These are phyloP conservation scores for Dendrocincla fuliginosa DNA, from an alignment of 2,797 vertebrate genomes.

Conservation along the genomic window DNA sequence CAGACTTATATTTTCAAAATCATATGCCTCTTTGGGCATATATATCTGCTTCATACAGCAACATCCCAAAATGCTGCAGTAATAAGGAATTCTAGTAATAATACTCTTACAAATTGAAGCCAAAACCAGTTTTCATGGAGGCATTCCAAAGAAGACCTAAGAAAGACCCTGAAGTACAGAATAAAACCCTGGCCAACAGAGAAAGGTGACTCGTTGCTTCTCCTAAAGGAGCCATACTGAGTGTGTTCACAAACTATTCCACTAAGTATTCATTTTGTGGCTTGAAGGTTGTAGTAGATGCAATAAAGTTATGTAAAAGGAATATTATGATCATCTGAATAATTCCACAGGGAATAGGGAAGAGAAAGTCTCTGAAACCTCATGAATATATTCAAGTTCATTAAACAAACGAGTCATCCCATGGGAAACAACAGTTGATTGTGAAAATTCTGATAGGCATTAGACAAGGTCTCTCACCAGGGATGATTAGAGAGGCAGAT, in stretches of 20 bases:
- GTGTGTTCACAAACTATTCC: neutral
- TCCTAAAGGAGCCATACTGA: neutral
- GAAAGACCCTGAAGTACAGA: neutral
- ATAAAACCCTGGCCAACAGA: neutral
- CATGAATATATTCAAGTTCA: neutral
- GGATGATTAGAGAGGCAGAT: neutral
- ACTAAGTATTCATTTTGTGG: neutral
- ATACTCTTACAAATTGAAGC: neutral
- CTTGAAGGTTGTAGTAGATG: neutral
- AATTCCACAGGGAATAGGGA: neutral
- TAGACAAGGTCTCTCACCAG: neutral
- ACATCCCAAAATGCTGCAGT: neutral
- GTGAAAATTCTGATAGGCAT: neutral
- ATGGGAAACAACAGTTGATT: neutral
- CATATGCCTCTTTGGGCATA: neutral
- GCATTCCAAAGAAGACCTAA: neutral
- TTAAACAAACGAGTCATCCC: neutral
- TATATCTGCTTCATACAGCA: neutral
- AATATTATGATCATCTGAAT: neutral
- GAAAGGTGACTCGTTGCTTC: neutral
- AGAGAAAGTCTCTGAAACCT: neutral
- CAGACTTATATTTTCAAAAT: neutral
- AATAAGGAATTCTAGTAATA: neutral
- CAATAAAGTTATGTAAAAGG: neutral
- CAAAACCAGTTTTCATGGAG: neutral